A percentile compares a stretch with the other conserved stretches of the same genome.
phyloP scores from a whole-genome alignment of 2,113 vertebrate species.

The Nycticryphes semicollaris region DNA sequence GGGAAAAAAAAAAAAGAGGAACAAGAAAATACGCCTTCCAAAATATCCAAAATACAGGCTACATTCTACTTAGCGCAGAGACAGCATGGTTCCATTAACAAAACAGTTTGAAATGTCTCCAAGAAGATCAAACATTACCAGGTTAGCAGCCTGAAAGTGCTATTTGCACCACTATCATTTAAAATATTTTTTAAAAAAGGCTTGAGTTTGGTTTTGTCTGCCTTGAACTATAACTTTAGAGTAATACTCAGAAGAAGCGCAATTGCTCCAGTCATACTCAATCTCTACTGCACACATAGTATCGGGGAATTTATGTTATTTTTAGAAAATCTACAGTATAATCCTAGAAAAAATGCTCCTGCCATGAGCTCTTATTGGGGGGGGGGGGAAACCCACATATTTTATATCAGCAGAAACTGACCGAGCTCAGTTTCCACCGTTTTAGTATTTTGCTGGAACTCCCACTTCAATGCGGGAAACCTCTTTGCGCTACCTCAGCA shows the following conservation, averaged over 20 bases:
- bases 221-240: neutral
- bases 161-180: neutral
- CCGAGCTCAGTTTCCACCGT: neutral
- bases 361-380: fast-evolving
- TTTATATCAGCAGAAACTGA: neutral
- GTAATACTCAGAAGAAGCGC: neutral
- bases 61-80: neutral
- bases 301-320: neutral
- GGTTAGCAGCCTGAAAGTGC: neutral
- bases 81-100: neutral
- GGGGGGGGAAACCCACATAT: fast-evolving
- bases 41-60: neutral
- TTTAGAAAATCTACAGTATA: neutral
- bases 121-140: neutral
- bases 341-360: neutral
- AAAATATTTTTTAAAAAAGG: neutral
- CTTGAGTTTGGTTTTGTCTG: neutral
- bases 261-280: neutral
- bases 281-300: neutral
- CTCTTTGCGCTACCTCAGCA: neutral
- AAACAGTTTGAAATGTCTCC: neutral
- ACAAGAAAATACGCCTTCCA: neutral
- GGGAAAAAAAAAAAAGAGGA: neutral
- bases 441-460: neutral
- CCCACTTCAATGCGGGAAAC: neutral